These are phyloP conservation scores for Alectura lathami DNA, from an alignment of 2,113 vertebrate species.

Conservation along the genomic window DNA sequence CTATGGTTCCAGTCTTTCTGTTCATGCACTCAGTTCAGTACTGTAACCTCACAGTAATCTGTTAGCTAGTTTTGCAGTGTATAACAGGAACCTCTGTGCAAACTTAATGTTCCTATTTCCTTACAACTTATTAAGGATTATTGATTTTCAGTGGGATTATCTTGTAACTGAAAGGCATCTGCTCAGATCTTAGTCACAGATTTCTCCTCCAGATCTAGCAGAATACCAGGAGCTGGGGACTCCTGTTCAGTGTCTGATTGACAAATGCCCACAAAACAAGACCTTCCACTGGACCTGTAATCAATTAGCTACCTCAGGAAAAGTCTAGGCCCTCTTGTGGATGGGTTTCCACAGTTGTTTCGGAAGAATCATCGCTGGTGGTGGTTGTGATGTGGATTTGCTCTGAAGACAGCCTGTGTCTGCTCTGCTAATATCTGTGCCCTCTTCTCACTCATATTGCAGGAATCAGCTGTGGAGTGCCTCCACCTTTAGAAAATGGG, in stretches of 20 bases:
- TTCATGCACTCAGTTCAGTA: neutral
- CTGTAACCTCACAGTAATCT: neutral
- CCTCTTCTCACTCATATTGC: neutral
- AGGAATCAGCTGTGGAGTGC: constrained; percentile 91
- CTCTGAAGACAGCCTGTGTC: neutral
- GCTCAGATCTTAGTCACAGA: neutral
- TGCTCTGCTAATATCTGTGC: neutral
- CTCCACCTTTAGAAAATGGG: constrained; percentile 88
- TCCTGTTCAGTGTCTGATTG: neutral
- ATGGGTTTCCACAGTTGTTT: neutral
- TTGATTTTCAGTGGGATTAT: neutral
- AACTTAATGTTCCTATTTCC: neutral
- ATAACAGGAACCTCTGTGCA: neutral
- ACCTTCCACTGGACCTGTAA: neutral
- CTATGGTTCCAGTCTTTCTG: neutral
- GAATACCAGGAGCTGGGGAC: neutral
- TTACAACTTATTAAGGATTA: neutral
- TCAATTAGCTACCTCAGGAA: neutral
- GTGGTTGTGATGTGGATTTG: neutral
- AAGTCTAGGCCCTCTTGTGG: neutral
- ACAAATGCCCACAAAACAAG: neutral
- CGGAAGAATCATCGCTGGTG: accelerated
- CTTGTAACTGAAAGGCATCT: neutral
- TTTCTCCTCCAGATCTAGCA: neutral
- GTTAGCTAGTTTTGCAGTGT: neutral